Conservation (phyloP, 2,888 invertebrate species). For the Ectobius pallidus region DNA sequence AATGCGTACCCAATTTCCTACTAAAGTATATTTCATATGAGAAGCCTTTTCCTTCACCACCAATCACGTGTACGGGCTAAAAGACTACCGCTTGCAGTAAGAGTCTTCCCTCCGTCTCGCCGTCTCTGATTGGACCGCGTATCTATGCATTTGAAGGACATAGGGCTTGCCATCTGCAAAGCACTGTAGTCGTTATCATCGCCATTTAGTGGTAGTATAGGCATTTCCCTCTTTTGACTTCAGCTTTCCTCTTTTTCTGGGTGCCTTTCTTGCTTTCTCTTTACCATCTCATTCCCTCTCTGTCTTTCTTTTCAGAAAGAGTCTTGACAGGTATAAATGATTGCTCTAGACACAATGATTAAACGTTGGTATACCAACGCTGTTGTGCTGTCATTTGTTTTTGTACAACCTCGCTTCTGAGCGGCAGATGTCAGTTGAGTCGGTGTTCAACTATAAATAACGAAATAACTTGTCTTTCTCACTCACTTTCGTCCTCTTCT, state of each 20-base stretch:
- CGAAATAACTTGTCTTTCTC: slow-evolving; percentile 25
- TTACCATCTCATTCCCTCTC: not conserved
- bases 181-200: slow-evolving; percentile 33
- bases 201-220: not conserved
- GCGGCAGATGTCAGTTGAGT: slow-evolving; percentile 42
- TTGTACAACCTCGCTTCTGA: slow-evolving; percentile 42
- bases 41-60: too few relatives aligned
- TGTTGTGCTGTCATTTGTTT: slow-evolving; percentile 44
- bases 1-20: slow-evolving; percentile 33
- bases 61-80: too few relatives aligned
- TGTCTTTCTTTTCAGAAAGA: not conserved
- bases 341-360: slow-evolving; percentile 43
- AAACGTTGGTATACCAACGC: slow-evolving; percentile 42
- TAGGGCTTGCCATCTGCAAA: too few relatives aligned
- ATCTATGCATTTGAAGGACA: too few relatives aligned
- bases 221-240: too few relatives aligned
- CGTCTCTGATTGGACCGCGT: too few relatives aligned
- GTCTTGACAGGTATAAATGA: slow-evolving; percentile 43
- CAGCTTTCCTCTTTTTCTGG: slow-evolving; percentile 2
- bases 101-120: too few relatives aligned
- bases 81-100: too few relatives aligned
- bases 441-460: slow-evolving; percentile 42
- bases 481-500: not conserved
- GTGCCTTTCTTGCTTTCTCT: not conserved
- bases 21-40: too few relatives aligned